These are phyloP conservation scores for Labroides dimidiatus DNA, from an alignment of 2,797 vertebrate species.

Conservation along the genomic window DNA sequence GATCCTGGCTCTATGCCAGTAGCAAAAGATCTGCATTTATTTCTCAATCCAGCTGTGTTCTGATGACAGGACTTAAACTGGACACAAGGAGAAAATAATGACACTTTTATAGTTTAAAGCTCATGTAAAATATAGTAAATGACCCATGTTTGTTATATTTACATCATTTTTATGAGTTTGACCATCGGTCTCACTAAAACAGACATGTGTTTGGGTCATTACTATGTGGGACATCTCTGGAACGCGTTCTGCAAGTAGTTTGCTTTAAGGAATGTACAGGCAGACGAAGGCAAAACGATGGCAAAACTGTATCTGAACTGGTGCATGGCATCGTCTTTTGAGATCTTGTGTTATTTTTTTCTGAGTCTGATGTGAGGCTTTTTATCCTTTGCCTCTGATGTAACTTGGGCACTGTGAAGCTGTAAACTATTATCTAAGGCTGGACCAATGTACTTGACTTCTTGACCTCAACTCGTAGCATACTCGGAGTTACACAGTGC, in stretches of 20 bases:
- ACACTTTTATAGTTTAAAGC: not conserved
- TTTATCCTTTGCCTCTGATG: constrained; percentile 18
- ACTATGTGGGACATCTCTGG: not conserved
- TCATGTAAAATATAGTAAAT: not conserved
- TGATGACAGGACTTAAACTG: constrained; percentile 1
- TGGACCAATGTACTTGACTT: constrained; percentile 3
- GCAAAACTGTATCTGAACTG: not conserved
- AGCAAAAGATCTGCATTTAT: constrained; percentile 10
- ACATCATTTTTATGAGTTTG: not conserved
- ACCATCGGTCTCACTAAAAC: not conserved
- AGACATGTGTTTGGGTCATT: not conserved
- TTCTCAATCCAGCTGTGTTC: constrained; percentile 18
- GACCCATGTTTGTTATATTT: constrained; percentile 2
- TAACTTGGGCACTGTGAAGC: not conserved
- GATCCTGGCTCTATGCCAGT: constrained; percentile 19
- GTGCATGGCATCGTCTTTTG: not conserved
- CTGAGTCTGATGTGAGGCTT: not conserved
- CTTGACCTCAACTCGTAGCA: constrained; percentile 2
- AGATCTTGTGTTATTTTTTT: constrained; percentile 6
- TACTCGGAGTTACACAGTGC: not conserved
- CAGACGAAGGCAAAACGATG: not conserved
- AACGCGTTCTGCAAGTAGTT: not conserved
- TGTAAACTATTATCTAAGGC: not conserved
- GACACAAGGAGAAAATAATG: constrained; percentile 7
- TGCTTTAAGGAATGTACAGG: constrained; percentile 1